Percentiles rank a stretch among this genome's conserved stretches.
Conservation (phyloP, 2,888 invertebrate species). For the Cremastinae sp. region DNA sequence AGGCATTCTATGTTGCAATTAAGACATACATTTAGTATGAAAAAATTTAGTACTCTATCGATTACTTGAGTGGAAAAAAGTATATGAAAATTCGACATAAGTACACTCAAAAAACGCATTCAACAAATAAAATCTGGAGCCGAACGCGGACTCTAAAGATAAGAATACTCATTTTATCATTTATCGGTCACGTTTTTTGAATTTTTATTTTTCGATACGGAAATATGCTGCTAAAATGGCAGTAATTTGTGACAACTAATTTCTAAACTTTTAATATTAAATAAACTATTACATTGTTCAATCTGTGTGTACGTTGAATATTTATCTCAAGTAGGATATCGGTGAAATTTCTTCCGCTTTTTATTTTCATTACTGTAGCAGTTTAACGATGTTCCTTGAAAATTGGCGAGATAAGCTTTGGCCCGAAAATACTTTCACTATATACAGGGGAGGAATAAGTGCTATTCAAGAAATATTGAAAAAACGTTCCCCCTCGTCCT, state of each 20-base stretch:
- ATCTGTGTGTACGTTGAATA: conserved; percentile 1
- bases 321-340: neutral
- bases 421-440: conserved; percentile 58
- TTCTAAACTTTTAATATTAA: conserved; percentile 27
- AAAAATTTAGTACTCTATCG: too few species aligned
- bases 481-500: conserved; percentile 6
- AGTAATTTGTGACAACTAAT: conserved; percentile 64
- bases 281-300: conserved; percentile 28
- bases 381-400: conserved; percentile 33
- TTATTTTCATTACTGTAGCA: conserved; percentile 26
- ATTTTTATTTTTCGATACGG: conserved; percentile 38
- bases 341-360: neutral
- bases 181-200: conserved; percentile 58
- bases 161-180: conserved; percentile 50
- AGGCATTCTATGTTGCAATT: too few species aligned
- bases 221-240: conserved; percentile 65
- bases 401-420: conserved; percentile 40
- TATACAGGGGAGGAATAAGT: conserved; percentile 45
- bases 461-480: conserved; percentile 28
- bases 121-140: too few species aligned
- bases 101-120: too few species aligned
- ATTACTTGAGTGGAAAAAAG: too few species aligned
- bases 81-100: too few species aligned
- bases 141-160: too few species aligned
- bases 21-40: too few species aligned